A percentile compares a stretch with the other conserved stretches of the same genome.
phyloP scores from a whole-genome alignment of 37 sponge, comb jelly and placozoan species.

The Hexactinellida sp. region DNA sequence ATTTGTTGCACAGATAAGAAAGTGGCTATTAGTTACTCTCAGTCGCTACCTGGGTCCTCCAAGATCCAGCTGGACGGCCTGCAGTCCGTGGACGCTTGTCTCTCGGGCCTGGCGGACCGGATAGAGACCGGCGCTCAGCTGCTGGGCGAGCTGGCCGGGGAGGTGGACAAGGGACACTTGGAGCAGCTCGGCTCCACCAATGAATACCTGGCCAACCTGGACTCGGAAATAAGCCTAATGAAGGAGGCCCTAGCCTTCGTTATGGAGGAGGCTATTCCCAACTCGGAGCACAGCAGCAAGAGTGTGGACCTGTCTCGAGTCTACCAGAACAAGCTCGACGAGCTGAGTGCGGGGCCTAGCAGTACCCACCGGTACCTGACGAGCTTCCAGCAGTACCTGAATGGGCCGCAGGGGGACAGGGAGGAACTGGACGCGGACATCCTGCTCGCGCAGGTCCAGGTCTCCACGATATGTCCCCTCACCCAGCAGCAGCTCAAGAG shows the following conservation, averaged over 20 bases:
- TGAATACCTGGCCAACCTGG: background rate
- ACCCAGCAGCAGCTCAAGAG: slow-evolving; percentile 1
- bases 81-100: background rate
- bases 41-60: too few relatives aligned
- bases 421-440: background rate
- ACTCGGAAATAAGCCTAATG: background rate
- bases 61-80: background rate
- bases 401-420: background rate
- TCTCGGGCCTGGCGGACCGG: background rate
- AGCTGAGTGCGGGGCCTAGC: background rate
- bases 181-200: background rate
- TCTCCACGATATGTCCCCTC: background rate
- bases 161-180: background rate
- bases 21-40: too few relatives aligned
- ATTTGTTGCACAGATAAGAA: too few relatives aligned
- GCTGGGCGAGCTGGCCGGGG: background rate
- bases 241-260: background rate
- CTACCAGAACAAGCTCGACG: background rate
- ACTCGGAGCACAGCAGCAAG: background rate
- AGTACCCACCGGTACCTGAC: background rate
- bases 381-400: background rate
- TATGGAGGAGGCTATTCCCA: background rate
- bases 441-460: background rate
- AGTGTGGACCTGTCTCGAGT: background rate
- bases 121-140: background rate